Evolutionary conservation across 2,797 vertebrate species (phyloP).

Genomic region (Erpetoichthys calabaricus): DNA sequence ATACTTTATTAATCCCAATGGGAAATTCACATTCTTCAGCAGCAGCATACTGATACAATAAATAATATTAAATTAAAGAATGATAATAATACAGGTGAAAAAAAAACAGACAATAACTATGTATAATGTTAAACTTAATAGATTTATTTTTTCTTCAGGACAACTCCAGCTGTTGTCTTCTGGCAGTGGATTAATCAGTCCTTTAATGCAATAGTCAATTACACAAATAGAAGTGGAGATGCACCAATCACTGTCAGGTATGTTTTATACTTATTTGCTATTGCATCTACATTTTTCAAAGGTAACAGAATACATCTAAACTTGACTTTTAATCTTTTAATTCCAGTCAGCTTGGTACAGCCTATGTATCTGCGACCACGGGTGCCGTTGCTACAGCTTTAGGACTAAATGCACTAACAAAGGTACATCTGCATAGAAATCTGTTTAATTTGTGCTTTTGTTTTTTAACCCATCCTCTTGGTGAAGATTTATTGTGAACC

Average conservation of each 20-base stretch:
- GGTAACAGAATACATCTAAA: conserved; percentile 7
- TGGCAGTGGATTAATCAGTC: conserved; percentile 99
- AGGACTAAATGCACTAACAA: conserved; percentile 87
- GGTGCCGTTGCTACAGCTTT: conserved; percentile 88
- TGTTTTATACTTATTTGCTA: conserved; percentile 18
- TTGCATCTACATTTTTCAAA: neutral
- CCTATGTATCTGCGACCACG: conserved; percentile 90
- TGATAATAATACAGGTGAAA: too few species aligned
- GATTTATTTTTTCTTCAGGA: conserved; percentile 46
- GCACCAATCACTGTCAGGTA: conserved; percentile 83
- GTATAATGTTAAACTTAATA: too few species aligned
- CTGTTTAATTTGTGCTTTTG: too few species aligned
- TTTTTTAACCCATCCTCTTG: too few species aligned
- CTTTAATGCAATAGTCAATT: conserved; percentile 94
- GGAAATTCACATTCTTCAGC: too few species aligned
- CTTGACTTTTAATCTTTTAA: conserved; percentile 28
- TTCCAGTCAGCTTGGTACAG: conserved; percentile 84
- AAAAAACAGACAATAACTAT: too few species aligned
- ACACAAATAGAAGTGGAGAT: conserved; percentile 92
- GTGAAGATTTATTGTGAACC: too few species aligned
- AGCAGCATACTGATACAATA: too few species aligned
- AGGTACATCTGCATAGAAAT: too few species aligned
- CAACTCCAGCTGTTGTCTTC: conserved; percentile 82
- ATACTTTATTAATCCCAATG: too few species aligned
- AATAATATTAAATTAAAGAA: too few species aligned